These are phyloP conservation scores for Semicossyphus pulcher DNA, from an alignment of 2,113 vertebrate species.

Conservation along the genomic window DNA sequence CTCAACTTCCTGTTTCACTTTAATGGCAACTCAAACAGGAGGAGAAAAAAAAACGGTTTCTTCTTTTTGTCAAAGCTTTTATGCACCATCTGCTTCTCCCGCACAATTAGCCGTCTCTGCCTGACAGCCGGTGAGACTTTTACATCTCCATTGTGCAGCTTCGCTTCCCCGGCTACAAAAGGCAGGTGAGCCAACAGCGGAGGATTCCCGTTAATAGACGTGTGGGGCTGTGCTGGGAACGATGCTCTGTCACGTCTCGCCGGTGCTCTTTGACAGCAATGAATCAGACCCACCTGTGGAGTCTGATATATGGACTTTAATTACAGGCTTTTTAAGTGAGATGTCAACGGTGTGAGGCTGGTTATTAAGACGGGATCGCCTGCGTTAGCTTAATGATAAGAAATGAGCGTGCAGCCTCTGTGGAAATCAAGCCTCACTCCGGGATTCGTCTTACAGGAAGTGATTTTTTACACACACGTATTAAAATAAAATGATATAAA, in stretches of 20 bases:
- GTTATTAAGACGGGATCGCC: slow-evolving; percentile 55
- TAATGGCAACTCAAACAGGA: slow-evolving; percentile 15
- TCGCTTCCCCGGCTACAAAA: background rate
- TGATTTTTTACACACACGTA: background rate
- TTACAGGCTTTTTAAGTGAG: slow-evolving; percentile 60
- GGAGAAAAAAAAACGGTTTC: slow-evolving; percentile 11
- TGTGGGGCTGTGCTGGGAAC: slow-evolving; percentile 2
- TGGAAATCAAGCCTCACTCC: slow-evolving; percentile 49
- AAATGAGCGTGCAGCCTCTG: slow-evolving; percentile 48
- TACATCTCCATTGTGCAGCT: slow-evolving; percentile 30
- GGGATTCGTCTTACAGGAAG: slow-evolving; percentile 5
- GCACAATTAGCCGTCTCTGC: slow-evolving; percentile 60
- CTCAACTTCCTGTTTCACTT: slow-evolving; percentile 15
- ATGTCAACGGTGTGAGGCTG: slow-evolving; percentile 39
- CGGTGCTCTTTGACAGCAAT: slow-evolving; percentile 29
- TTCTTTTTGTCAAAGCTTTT: slow-evolving; percentile 34
- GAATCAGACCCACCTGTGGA: slow-evolving; percentile 55
- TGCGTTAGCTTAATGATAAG: slow-evolving; percentile 39
- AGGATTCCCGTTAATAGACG: slow-evolving; percentile 38
- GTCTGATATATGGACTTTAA: slow-evolving; percentile 64
- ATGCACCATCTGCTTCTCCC: slow-evolving; percentile 63
- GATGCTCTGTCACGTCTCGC: background rate
- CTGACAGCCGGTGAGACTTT: slow-evolving; percentile 50
- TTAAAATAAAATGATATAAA: background rate
- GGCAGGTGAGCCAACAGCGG: slow-evolving; percentile 41